These are phyloP conservation scores for Platycheirus albimanus DNA, from an alignment of 2,888 invertebrate species.

Conservation along the genomic window DNA sequence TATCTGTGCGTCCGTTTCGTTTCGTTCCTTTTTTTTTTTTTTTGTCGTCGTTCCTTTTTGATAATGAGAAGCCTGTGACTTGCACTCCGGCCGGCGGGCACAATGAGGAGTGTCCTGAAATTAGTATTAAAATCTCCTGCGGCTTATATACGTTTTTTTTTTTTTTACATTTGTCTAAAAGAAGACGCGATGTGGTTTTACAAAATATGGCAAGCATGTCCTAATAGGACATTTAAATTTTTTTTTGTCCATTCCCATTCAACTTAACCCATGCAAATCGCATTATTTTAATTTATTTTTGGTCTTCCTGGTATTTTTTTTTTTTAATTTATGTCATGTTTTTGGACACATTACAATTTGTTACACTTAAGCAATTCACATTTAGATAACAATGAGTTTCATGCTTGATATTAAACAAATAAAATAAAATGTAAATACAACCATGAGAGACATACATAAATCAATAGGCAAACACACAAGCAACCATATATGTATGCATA, in stretches of 20 bases:
- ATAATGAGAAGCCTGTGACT: slow-evolving; percentile 27
- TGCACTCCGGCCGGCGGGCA: slow-evolving; percentile 18
- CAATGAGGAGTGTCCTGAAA: slow-evolving; percentile 53
- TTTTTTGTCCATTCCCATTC: slow-evolving; percentile 36
- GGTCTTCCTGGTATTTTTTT: slow-evolving; percentile 10
- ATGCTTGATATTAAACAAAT: background rate
- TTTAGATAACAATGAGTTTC: slow-evolving; percentile 50
- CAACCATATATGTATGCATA: too few species aligned
- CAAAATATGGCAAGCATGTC: slow-evolving; percentile 32
- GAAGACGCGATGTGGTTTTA: slow-evolving; percentile 58
- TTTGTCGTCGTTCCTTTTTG: too few species aligned
- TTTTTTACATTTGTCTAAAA: background rate
- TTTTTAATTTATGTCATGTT: slow-evolving; percentile 55
- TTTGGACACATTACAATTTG: slow-evolving; percentile 57
- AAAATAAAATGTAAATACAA: background rate
- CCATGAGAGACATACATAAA: slow-evolving; percentile 50
- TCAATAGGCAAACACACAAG: slow-evolving; percentile 39
- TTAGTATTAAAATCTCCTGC: slow-evolving; percentile 66
- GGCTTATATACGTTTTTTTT: slow-evolving; percentile 51
- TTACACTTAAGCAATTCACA: slow-evolving; percentile 56
- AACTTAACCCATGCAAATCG: slow-evolving; percentile 62
- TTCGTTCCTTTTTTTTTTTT: too few species aligned
- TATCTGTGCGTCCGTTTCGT: too few species aligned
- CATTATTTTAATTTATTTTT: slow-evolving; percentile 51
- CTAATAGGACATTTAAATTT: slow-evolving; percentile 37